Conservation (phyloP, 2,888 invertebrate species). For the Parapristionchus giblindavisi region DNA sequence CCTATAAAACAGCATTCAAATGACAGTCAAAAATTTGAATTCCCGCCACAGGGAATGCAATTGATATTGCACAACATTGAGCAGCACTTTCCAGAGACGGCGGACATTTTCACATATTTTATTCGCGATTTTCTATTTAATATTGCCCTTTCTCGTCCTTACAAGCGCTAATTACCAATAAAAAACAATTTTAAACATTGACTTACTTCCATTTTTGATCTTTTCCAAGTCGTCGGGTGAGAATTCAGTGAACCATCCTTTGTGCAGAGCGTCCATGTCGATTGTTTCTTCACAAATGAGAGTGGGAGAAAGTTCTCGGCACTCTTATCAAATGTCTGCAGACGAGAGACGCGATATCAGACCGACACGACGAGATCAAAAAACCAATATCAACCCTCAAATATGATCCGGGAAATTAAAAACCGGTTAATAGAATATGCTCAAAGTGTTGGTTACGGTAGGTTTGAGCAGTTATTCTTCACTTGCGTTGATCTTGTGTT, state of each 20-base stretch:
- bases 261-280: slow-evolving; percentile 80
- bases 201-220: slow-evolving; percentile 51
- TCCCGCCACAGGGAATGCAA: slow-evolving; percentile 2
- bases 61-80: slow-evolving; percentile 32
- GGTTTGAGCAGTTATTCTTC: no score
- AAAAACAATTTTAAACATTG: background rate
- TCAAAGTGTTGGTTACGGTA: no score
- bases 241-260: slow-evolving; percentile 90
- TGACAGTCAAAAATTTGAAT: background rate
- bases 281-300: no score
- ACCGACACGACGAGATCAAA: no score
- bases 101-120: background rate
- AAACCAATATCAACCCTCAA: no score
- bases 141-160: background rate
- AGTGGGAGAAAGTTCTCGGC: background rate
- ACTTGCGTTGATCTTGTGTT: no score
- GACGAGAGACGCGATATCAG: no score
- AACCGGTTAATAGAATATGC: no score
- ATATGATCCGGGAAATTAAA: no score
- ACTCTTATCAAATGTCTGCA: no score
- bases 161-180: background rate
- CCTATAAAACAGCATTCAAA: slow-evolving; percentile 26
- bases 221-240: slow-evolving; percentile 75
- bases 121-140: background rate
- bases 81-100: slow-evolving; percentile 8